Base-by-base conservation (phyloP, 2,797 vertebrate genomes). In the Oreochromis grahami region DNA sequence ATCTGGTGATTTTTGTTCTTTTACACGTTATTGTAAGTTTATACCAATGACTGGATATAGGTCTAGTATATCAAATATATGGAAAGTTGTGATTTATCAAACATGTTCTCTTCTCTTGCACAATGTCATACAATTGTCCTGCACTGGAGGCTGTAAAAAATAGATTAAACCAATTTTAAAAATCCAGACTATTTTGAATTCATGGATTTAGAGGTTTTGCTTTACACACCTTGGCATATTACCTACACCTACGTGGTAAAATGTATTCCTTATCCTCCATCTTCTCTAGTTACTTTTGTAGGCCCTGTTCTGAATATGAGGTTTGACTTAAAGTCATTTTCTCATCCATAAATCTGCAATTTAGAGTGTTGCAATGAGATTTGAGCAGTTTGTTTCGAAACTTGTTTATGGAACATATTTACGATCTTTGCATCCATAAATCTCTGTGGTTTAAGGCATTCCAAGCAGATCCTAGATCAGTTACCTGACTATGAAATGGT, bases 401-500 rank as follows among this genome's bases (percentile, higher is more conserved):
- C 5, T 12, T 15, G 51, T 83, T 79, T 38, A 48, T 38, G 34
- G 34, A 63, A 70, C 45, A 36, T 80, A 84, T 82, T 68, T 78
- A 82, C 8, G 2, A 34, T 29, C 11, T 19, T 21, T 34, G 11
- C 38, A 7, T 82, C 82, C 52, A 89, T 89, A 78, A 86, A 68
- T 86, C 60, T 76, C 45, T 8, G 38, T 15, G 19, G 76, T 84
- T 84, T 77, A 29, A n/a, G 41, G 51, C 38, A 17, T 5, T 68
- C 41, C 26, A 77, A 79, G 60, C 79, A 80, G 72, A 76, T 82
- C 55, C 60, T 24, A 7, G 58, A 89, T 84, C 77, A 79, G 87
- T 32, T 19, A 78, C 82, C 55, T 4, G 8, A 38, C 43, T 41
- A 13, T 6, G 19, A 86, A 52, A 79, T 76, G 68, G 34, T 79